Evolutionary conservation across 2,797 vertebrate species (phyloP).

Genomic region (Micropoecilia bifurca): DNA sequence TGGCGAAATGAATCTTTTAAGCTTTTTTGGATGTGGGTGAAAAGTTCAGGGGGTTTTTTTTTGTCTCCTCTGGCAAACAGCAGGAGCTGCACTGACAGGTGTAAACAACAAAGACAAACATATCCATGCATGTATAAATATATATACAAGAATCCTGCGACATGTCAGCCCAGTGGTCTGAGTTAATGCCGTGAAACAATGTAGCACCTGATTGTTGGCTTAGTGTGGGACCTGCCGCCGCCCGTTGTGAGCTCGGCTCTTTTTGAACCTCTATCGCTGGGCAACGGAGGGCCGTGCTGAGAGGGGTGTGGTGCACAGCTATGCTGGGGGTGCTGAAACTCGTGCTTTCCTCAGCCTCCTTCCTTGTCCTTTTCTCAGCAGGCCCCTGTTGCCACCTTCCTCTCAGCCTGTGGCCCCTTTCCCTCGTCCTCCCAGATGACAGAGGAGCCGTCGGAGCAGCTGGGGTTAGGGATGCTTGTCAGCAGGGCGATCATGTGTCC

Average conservation of each 20-base stretch:
- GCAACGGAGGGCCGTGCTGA: constrained; percentile 30
- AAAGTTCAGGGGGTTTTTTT: not conserved
- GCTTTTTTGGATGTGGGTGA: not conserved
- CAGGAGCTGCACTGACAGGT: not conserved
- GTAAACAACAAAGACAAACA: not conserved
- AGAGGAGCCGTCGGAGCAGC: constrained; percentile 72
- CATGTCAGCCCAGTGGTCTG: constrained; percentile 63
- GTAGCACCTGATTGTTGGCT: constrained; percentile 76
- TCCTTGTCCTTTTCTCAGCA: constrained; percentile 58
- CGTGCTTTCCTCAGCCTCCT: constrained; percentile 50
- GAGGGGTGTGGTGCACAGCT: constrained; percentile 33
- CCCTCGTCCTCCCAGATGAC: constrained; percentile 55
- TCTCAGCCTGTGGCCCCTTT: constrained; percentile 15
- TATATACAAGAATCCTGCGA: constrained; percentile 15
- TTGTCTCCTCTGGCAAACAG: not conserved
- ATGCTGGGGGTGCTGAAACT: constrained; percentile 64
- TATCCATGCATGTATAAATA: not conserved
- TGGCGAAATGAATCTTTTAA: not conserved
- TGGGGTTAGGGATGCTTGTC: constrained; percentile 78
- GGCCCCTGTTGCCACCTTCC: constrained; percentile 75
- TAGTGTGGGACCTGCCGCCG: constrained; percentile 51
- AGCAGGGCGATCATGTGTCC: constrained; percentile 68
- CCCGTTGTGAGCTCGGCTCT: constrained; percentile 36
- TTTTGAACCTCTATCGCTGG: constrained; percentile 38
- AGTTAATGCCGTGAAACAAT: constrained; percentile 70